A percentile compares a stretch with the other conserved stretches of the same genome.
These are phyloP conservation scores for Myiothlypis chrysogaster DNA, from an alignment of 2,797 vertebrate genomes.

Conservation along the genomic window DNA sequence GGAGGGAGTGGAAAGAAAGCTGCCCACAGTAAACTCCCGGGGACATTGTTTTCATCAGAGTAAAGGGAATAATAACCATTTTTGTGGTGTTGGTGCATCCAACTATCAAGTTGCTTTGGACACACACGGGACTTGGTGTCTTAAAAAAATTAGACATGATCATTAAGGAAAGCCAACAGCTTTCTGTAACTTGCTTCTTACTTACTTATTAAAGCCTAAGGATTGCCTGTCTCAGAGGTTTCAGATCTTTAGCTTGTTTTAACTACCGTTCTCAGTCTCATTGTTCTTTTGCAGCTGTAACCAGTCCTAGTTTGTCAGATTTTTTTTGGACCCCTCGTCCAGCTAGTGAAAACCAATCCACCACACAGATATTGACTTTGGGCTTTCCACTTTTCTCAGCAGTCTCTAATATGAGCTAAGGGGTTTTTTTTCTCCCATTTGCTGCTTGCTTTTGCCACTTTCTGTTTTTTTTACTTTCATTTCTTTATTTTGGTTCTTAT, in stretches of 20 bases:
- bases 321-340: background rate
- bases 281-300: background rate
- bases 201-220: background rate
- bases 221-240: background rate
- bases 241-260: background rate
- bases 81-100: background rate
- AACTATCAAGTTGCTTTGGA: background rate
- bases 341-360: background rate
- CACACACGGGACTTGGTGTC: rapidly evolving
- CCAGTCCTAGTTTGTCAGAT: background rate
- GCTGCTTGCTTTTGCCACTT: background rate
- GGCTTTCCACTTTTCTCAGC: background rate
- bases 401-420: background rate
- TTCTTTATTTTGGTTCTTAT: background rate
- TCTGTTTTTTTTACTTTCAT: rapidly evolving
- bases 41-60: background rate
- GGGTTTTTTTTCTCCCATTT: rapidly evolving
- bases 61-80: background rate
- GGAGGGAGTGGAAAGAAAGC: background rate
- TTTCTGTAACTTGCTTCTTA: background rate
- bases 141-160: background rate
- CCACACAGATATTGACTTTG: background rate
- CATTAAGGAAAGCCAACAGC: background rate
- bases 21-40: background rate
- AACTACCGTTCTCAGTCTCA: background rate